phyloP scores from a whole-genome alignment of 1,140 invertebrate genomes.

The Sesamia nonagrioides region DNA sequence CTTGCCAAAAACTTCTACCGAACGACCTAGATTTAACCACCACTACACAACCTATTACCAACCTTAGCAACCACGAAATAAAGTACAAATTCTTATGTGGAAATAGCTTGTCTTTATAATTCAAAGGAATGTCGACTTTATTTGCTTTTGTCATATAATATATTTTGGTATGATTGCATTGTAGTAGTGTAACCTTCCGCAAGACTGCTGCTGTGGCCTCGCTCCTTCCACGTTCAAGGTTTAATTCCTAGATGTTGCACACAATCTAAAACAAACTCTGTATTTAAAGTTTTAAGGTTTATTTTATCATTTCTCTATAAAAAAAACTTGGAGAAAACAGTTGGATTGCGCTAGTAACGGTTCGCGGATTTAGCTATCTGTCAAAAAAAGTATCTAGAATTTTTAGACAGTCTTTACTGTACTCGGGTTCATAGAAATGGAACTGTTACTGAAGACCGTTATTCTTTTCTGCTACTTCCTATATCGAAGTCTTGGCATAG shows the following conservation, averaged over 20 bases:
- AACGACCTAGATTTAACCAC: conserved; percentile 17
- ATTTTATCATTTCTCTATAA: neutral
- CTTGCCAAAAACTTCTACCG: conserved; percentile 35
- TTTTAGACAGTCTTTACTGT: neutral
- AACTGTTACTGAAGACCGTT: neutral
- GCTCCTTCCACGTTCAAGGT: conserved; percentile 79
- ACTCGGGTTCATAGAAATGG: neutral
- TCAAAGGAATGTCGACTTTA: conserved; percentile 43
- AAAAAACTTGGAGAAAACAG: conserved; percentile 40
- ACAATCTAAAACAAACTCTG: conserved; percentile 52
- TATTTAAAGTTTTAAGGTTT: neutral
- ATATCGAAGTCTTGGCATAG: neutral
- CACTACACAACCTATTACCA: neutral
- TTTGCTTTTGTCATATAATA: conserved; percentile 27
- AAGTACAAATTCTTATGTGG: neutral
- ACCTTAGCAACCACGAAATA: conserved; percentile 12
- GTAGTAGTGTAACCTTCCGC: conserved; percentile 66
- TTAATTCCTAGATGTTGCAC: conserved; percentile 55
- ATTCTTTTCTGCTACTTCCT: neutral
- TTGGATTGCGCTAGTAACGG: conserved; percentile 37
- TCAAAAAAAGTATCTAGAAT: conserved; percentile 17
- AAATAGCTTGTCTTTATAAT: neutral
- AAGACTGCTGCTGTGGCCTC: conserved; percentile 62
- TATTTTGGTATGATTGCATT: conserved; percentile 41
- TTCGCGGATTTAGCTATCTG: conserved; percentile 22